phyloP scores from a whole-genome alignment of 2,113 vertebrate species.

The Pachyramphus minor region DNA sequence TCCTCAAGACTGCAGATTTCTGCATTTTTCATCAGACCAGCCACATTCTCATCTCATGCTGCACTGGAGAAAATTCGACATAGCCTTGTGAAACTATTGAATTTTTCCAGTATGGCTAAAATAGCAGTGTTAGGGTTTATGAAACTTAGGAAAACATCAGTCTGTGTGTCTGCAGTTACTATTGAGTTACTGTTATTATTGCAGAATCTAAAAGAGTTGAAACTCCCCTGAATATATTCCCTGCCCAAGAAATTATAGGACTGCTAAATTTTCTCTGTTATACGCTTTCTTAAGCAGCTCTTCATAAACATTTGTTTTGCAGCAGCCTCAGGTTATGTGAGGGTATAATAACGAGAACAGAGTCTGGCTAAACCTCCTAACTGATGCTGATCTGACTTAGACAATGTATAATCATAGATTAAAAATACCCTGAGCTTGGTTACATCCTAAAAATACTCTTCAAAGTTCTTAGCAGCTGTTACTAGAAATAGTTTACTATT shows the following conservation, averaged over 20 bases:
- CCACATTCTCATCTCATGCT: not conserved
- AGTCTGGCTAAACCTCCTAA: constrained; percentile 37
- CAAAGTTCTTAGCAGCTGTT: constrained; percentile 59
- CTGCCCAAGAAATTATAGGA: not conserved
- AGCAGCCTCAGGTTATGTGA: not conserved
- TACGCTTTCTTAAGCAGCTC: not conserved
- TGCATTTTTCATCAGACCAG: not conserved
- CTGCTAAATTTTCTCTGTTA: not conserved
- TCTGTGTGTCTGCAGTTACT: not conserved
- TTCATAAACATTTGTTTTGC: constrained; percentile 1
- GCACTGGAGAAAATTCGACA: not conserved
- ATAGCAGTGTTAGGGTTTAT: not conserved
- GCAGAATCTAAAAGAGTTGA: not conserved
- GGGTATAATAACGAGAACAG: not conserved
- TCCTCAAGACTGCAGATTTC: not conserved
- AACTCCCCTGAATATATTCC: not conserved
- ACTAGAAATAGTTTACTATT: constrained; percentile 62
- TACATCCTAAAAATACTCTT: constrained; percentile 60
- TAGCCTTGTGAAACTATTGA: not conserved
- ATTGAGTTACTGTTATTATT: not conserved
- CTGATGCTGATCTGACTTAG: constrained; percentile 45
- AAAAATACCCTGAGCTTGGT: constrained; percentile 49
- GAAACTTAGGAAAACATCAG: not conserved
- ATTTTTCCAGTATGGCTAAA: not conserved
- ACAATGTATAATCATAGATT: constrained; percentile 58